These are phyloP conservation scores for Circaetus cinerascens DNA, from an alignment of 2,113 vertebrate genomes.

Conservation along the genomic window DNA sequence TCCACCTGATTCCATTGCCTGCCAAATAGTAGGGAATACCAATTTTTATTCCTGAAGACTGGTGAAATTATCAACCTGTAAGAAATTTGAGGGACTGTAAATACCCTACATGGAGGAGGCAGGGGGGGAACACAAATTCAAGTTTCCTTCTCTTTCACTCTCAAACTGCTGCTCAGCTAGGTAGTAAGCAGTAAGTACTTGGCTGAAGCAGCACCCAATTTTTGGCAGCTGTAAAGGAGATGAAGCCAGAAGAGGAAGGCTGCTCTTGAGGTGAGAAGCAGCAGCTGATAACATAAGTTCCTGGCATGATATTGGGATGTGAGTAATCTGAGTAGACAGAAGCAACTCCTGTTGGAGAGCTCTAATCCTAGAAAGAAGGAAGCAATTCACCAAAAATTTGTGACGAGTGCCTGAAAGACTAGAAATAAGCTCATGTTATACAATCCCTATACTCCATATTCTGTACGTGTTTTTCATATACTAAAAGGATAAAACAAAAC, in stretches of 20 bases:
- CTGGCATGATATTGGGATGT: background rate
- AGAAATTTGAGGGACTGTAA: background rate
- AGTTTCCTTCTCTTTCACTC: background rate
- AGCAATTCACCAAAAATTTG: background rate
- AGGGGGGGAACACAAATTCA: background rate
- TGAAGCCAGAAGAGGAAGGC: background rate
- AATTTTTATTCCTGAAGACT: background rate
- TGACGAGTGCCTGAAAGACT: background rate
- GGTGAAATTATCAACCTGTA: background rate
- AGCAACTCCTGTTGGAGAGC: background rate
- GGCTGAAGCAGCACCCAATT: background rate
- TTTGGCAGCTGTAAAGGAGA: background rate
- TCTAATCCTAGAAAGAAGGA: background rate
- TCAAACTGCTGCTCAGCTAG: background rate
- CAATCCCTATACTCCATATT: background rate
- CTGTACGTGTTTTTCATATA: background rate
- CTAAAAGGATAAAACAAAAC: background rate
- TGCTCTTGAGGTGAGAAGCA: background rate
- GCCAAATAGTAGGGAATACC: background rate
- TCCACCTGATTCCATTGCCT: background rate
- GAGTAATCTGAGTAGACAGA: background rate
- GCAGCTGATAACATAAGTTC: background rate
- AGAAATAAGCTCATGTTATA: background rate
- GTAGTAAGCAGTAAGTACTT: background rate
- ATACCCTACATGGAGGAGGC: background rate